These are phyloP conservation scores for Talpa occidentalis DNA, from an alignment of 2,113 vertebrate genomes.

Conservation along the genomic window DNA sequence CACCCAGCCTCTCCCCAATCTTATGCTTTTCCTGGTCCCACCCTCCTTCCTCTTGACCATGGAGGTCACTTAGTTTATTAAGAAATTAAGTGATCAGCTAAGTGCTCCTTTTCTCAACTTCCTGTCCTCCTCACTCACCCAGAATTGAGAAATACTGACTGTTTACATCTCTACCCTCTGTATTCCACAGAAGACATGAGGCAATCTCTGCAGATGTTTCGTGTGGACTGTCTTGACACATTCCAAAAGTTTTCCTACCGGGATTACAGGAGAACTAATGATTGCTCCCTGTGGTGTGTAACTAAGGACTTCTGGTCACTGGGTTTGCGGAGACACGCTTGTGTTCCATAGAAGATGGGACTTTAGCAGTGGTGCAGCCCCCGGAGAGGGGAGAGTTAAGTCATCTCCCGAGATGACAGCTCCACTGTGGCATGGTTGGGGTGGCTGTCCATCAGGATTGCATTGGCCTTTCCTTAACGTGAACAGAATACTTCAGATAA, in stretches of 20 bases:
- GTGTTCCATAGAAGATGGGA: background rate
- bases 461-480: background rate
- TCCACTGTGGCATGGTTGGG: background rate
- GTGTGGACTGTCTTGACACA: background rate
- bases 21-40: background rate
- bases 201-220: background rate
- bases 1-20: background rate
- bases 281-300: background rate
- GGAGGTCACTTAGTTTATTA: constrained; percentile 4
- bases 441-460: background rate
- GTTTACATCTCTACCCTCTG: background rate
- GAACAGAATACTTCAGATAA: background rate
- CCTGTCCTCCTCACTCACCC: background rate
- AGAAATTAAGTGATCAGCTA: constrained; percentile 45
- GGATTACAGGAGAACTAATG: background rate
- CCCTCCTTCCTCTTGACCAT: background rate
- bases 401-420: background rate
- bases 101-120: background rate
- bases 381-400: background rate
- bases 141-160: background rate
- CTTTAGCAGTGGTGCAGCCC: background rate
- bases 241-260: background rate
- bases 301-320: background rate
- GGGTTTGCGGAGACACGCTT: background rate
- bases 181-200: background rate